Evolutionary conservation across 2,113 vertebrate species (phyloP).

Genomic region (Cichladusa arquata): DNA sequence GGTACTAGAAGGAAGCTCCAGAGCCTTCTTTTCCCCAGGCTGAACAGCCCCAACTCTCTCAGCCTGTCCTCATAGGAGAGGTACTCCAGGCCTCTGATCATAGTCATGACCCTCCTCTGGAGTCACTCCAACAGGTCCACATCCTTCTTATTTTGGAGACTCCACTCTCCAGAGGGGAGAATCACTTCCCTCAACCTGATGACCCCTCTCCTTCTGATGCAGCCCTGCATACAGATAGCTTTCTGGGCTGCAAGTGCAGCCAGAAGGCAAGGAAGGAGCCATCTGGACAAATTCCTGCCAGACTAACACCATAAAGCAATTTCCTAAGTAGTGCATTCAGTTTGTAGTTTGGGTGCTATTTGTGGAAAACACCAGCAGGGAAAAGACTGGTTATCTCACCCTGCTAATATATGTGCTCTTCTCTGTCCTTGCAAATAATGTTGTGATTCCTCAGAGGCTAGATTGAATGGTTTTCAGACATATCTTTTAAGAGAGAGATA

Average conservation of each 20-base stretch:
- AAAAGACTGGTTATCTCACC: neutral
- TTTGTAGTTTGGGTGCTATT: neutral
- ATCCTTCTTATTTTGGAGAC: neutral
- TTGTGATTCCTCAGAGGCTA: neutral
- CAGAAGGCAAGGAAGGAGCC: neutral
- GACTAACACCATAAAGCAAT: neutral
- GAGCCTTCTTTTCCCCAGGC: neutral
- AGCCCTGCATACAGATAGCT: neutral
- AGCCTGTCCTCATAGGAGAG: neutral
- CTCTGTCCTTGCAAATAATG: neutral
- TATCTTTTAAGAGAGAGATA: neutral
- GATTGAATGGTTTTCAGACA: neutral
- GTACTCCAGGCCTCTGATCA: neutral
- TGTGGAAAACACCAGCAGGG: neutral
- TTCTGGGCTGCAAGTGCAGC: neutral
- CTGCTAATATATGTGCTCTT: neutral
- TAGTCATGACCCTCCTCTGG: neutral
- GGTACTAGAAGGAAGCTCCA: neutral
- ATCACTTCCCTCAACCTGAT: neutral
- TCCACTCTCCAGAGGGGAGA: neutral
- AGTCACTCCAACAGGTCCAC: fast-evolving
- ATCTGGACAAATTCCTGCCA: neutral
- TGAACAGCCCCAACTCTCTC: neutral
- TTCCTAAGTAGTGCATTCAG: neutral
- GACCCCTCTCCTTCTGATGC: neutral